Base-by-base conservation (phyloP, 2,113 vertebrate genomes). In the Scartelaos histophorus region DNA sequence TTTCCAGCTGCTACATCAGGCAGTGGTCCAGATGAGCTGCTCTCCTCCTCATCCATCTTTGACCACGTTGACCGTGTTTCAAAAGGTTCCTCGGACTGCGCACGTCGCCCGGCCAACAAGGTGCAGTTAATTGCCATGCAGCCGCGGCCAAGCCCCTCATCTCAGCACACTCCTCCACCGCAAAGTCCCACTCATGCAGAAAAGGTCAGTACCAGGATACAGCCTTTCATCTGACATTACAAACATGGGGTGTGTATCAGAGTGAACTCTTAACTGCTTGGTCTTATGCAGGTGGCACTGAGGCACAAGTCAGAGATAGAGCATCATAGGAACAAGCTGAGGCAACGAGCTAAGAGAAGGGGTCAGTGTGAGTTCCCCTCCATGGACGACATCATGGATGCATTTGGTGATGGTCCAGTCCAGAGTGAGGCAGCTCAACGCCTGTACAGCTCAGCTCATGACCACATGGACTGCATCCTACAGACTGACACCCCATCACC, bases 111-210 rank as follows among this genome's bases (percentile, higher is more conserved):
- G 38, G 95, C 95, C 7, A 97, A 94, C 89, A 99, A 98, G 90
- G 96, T 98, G 82, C 97, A 98, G 89, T 91, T 98, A 60, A 98
- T 99, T 0, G 97, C 97, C 82, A 97, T 98, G 97, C 97, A 97
- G 61, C 97, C 97, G 0, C 95, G 97, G 21, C 93, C 96, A 0
- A 94, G 95, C 0, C 95, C 95, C 0, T 94, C 95, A 0, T 34
- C 66, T 9, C 53, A 74, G 2, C 95, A 93, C 25, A 93, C 92
- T 69, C 90, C 78, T 2, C 21, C 87, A 0, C 78, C 91, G 2
- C 95, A 90, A 19, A 95, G 94, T 74, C 93, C 95, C 0, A 85
- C 93, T 4, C 91, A 95, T 74, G 94, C 94, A 0, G 96, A 97
- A 82, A 94, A 94, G 57, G 95, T 98, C 75, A 97, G 95, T 88